A percentile compares a stretch with the other conserved stretches of the same genome.
Evolutionary conservation across 2,797 vertebrate species (phyloP).

Genomic region (Sylvia borin): DNA sequence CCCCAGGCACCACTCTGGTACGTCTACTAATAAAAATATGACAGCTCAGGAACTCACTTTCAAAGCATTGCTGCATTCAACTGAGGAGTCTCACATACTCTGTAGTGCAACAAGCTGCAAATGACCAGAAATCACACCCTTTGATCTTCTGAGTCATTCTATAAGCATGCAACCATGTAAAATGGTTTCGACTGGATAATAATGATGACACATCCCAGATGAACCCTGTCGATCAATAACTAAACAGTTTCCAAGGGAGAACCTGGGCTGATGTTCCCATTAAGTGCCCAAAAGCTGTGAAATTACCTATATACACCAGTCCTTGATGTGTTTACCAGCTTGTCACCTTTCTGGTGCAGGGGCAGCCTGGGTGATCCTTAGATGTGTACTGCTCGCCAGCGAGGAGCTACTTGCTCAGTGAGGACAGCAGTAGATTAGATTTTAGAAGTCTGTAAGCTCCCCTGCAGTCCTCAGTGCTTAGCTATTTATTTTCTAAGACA

Average conservation of each 20-base stretch:
- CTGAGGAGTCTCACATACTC: not conserved
- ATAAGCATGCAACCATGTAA: not conserved
- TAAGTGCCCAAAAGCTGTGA: not conserved
- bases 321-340: not conserved
- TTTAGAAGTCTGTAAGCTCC: not conserved
- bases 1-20: not conserved
- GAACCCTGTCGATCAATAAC: not conserved
- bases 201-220: not conserved
- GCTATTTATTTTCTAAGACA: not conserved
- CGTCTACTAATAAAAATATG: not conserved
- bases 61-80: not conserved
- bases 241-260: not conserved
- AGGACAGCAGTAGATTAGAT: not conserved
- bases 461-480: not conserved
- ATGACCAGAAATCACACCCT: not conserved
- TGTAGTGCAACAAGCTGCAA: not conserved
- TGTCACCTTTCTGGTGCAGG: not conserved
- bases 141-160: not conserved
- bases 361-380: not conserved
- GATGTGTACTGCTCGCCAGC: accelerated
- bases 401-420: not conserved
- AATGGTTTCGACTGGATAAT: not conserved
- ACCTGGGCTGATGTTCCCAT: not conserved
- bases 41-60: not conserved
- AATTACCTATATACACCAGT: not conserved